Evolutionary conservation across 1,140 invertebrate genomes (phyloP).

Genomic region (Andricus grossulariae): DNA sequence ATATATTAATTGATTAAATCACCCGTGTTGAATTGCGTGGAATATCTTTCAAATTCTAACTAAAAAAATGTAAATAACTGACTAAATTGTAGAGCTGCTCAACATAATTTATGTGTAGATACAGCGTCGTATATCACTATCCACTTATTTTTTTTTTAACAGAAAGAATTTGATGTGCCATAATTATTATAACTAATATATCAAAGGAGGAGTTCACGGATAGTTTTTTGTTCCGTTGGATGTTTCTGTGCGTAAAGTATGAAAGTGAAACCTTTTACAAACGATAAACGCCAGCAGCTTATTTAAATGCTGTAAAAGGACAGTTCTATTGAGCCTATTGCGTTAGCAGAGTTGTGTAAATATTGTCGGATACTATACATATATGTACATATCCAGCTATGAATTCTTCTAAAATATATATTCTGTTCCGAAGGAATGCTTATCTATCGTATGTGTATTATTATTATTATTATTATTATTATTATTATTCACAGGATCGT

Average conservation of each 20-base stretch:
- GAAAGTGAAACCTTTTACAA: constrained; percentile 27
- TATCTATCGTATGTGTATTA: not conserved
- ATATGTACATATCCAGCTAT: constrained; percentile 28
- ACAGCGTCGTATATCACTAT: not conserved
- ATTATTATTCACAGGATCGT: not conserved
- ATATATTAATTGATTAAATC: too few species aligned
- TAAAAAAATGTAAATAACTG: too few species aligned
- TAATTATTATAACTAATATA: constrained; percentile 2
- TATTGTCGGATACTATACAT: constrained; percentile 26
- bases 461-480: not conserved
- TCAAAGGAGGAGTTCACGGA: not conserved
- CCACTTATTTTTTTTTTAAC: not conserved
- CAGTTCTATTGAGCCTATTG: constrained; percentile 12
- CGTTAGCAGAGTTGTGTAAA: constrained; percentile 1
- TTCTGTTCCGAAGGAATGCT: constrained; percentile 23
- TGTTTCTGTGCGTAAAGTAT: constrained; percentile 19
- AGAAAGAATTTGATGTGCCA: not conserved
- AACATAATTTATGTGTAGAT: constrained; percentile 34
- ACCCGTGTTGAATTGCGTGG: too few species aligned
- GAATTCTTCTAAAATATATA: constrained; percentile 29
- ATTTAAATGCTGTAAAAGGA: constrained; percentile 20
- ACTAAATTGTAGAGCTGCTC: not conserved
- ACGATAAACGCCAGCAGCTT: constrained; percentile 11
- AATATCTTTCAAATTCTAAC: too few species aligned
- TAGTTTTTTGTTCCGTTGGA: not conserved